Evolutionary conservation across 2,113 vertebrate species (phyloP).

Genomic region (Lontra canadensis): DNA sequence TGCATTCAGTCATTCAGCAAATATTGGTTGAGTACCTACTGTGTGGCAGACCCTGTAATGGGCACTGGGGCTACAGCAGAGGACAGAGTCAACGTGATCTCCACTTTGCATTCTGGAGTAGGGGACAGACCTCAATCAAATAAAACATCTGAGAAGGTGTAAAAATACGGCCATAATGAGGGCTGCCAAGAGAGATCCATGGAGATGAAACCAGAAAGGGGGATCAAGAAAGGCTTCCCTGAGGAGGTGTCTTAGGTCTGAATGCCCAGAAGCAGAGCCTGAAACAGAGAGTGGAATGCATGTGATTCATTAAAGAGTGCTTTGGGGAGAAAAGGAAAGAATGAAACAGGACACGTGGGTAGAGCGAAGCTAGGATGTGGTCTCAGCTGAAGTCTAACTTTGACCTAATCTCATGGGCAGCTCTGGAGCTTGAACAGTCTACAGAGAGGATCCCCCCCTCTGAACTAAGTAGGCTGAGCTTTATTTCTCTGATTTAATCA

Average conservation of each 20-base stretch:
- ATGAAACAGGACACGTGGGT: neutral
- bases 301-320: neutral
- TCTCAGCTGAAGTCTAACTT: neutral
- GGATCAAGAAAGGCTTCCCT: neutral
- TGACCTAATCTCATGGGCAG: neutral
- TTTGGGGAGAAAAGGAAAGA: neutral
- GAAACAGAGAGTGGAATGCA: neutral
- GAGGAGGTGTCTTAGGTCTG: neutral
- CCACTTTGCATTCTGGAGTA: neutral
- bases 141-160: neutral
- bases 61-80: neutral
- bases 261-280: neutral
- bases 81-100: neutral
- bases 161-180: accelerated
- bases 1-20: neutral
- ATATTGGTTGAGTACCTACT: neutral
- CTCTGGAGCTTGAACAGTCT: neutral
- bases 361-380: neutral
- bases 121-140: neutral
- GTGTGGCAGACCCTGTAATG: neutral
- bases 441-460: neutral
- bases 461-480: neutral
- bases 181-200: neutral
- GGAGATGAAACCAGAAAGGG: neutral
- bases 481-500: too few species aligned